Base-by-base conservation (phyloP, 2,113 vertebrate genomes). In the Bufo gargarizans region DNA sequence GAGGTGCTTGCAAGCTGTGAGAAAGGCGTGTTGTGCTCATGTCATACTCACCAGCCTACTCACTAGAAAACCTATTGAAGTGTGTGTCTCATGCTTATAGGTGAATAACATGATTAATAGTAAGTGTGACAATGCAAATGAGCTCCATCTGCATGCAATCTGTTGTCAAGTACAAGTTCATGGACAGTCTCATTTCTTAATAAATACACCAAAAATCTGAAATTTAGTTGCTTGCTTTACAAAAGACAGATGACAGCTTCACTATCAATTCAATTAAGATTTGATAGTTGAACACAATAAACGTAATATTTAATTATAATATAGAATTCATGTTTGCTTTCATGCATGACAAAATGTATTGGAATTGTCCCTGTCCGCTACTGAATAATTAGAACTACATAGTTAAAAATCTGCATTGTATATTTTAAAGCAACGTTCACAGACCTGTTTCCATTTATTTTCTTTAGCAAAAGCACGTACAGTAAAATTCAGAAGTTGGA, bases 371-470 rank as follows among this genome's bases (percentile, higher is more conserved):
- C 50, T 78, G 50, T 20, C 22, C 9, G 2, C 49, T 78, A 13
- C 50, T 55, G 77, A 78, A 56, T 78, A 78, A 78, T 55, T 56
- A 78, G 4, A 78, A 13, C n/a, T 56, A 16, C 17, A 49, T 49
- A 50, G 77, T 78, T 78, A 55, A 56, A 78, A 55, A 78, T 78
- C 20, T 55, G n/a, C 50, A 78, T 55, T 78, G 77, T 78, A 56
- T 78, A 55, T 56, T 55, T 22, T 22, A 78, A 56, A 78, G 74
- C 74, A 20, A 50, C 1, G 74, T 77, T 50, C 47, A 20, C 47
- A 77, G 50, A 63, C 6, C 20, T 43, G 13, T 69, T 56, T 50
- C 8, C 12, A 14, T 33, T 84, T 71, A 84, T 71, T 53, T 50
- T 71, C 82, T 71, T 16, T 71, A 17, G 65, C 43, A 22, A 50